Conservation (phyloP, 2,888 invertebrate genomes). For the Patella caerulea region DNA sequence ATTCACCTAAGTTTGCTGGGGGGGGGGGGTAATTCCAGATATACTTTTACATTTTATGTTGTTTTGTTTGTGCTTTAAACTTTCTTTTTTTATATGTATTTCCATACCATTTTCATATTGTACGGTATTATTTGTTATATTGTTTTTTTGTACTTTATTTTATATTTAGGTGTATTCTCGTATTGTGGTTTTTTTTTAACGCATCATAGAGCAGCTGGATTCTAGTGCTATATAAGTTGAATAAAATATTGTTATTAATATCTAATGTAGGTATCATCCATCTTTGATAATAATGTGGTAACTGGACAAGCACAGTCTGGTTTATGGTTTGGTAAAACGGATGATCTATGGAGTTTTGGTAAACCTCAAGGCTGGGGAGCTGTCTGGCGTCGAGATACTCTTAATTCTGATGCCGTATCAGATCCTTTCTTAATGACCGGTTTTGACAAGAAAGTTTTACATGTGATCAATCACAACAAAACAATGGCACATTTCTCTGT, state of each 20-base stretch:
- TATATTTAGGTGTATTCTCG: no score
- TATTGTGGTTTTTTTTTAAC: no score
- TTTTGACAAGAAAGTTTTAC: constrained; percentile 43
- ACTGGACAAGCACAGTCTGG: constrained; percentile 45
- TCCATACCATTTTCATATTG: background rate
- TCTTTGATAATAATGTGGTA: constrained; percentile 43
- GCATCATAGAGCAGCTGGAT: no score
- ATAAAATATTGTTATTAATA: no score
- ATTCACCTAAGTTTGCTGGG: no score
- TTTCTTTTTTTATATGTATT: background rate
- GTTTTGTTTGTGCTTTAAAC: background rate
- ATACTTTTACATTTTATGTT: background rate
- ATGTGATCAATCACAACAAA: constrained; percentile 22
- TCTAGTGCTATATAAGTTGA: no score
- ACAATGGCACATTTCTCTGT: constrained; percentile 15
- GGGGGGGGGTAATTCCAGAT: no score
- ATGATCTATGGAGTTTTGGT: constrained; percentile 43
- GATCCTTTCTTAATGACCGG: constrained; percentile 45
- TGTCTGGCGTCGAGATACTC: constrained; percentile 35
- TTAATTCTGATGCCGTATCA: constrained; percentile 22
- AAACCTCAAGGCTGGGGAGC: constrained; percentile 46
- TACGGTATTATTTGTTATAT: background rate
- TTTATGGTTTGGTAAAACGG: constrained; percentile 39
- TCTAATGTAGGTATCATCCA: constrained; percentile 35
- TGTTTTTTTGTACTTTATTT: background rate